Evolutionary conservation across 37 sponge, comb jelly and placozoan species (phyloP).

Genomic region (Dysidea cf. avara): DNA sequence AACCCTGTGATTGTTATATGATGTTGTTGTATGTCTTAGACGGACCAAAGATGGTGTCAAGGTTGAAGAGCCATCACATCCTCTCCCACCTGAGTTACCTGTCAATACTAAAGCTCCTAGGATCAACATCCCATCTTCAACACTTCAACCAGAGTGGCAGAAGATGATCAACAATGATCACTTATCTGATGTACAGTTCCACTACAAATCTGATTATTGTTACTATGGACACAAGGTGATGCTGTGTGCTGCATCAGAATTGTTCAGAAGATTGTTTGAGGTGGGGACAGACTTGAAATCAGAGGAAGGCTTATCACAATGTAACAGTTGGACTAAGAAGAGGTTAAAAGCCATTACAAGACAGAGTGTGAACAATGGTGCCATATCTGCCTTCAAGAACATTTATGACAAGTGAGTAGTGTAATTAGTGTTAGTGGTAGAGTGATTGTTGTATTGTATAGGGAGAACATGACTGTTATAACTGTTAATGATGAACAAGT

Average conservation of each 20-base stretch:
- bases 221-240: conserved; percentile 51
- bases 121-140: conserved; percentile 73
- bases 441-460: not conserved
- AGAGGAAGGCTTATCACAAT: not conserved
- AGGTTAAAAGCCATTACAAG: conserved; percentile 26
- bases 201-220: conserved; percentile 5
- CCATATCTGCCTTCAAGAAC: conserved; percentile 51
- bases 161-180: conserved; percentile 27
- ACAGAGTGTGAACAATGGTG: conserved; percentile 29
- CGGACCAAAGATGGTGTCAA: not conserved
- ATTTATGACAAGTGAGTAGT: conserved; percentile 34
- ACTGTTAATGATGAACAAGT: conserved; percentile 49
- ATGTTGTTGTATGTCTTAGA: not conserved
- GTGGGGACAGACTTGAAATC: conserved; percentile 9
- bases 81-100: conserved; percentile 83
- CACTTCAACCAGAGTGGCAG: conserved; percentile 45
- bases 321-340: conserved; percentile 48
- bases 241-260: conserved; percentile 63
- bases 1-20: not conserved
- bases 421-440: not conserved
- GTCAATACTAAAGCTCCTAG: conserved; percentile 67
- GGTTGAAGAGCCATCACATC: conserved; percentile 36
- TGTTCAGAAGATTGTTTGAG: conserved; percentile 67
- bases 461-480: conserved; percentile 15
- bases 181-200: conserved; percentile 59